Base-by-base conservation (phyloP, 30 jellyfish, hydroid and myxozoan species). In the Hydractinia echinata region DNA sequence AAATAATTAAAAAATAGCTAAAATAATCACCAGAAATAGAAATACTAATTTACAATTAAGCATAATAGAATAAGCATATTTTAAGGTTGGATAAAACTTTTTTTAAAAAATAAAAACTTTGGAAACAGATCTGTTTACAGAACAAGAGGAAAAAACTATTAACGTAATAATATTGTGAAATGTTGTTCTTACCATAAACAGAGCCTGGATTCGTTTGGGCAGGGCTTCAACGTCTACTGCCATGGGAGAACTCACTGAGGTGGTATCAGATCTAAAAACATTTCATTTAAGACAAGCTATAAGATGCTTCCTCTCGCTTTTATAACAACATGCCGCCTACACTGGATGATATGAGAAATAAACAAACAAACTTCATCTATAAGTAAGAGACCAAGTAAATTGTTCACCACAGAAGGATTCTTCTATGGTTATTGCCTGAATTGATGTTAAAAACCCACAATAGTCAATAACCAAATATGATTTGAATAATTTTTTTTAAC, bases 141-240 rank as follows among this genome's bases (percentile, higher is more conserved):
- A 13, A 16, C 69, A 16, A 58, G 69, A 58, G 69, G 19, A 3
- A 0, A 58, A 58, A 58, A 11, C 69, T 11, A 58, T 30, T 30
- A 30, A 30, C 44, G 44, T 30, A 58, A 13, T 20, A 71, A 54
- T n/a, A n/a, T n/a, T n/a, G n/a, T n/a, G n/a, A n/a, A n/a, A n/a
- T n/a, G n/a, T n/a, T n/a, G n/a, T n/a, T n/a, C n/a, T 20, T n/a
- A 71, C 81, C 81, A 50, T 71, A 71, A 71, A 71, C 51, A 8
- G 81, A 71, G 39, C 51, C 74, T 13, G 39, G 10, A 64, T 51
- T 64, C 18, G 81, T 55, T 71, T 71, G 39, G 81, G 7, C 81
- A 50, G 1, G 10, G 60, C 81, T 9, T 88, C 96, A 68, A 74
- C 88, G 52, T 88, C 96, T 92, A 88, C 77, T 20, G 92, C 92